phyloP scores from a whole-genome alignment of 2,797 vertebrate genomes.

The Meda fulgida region DNA sequence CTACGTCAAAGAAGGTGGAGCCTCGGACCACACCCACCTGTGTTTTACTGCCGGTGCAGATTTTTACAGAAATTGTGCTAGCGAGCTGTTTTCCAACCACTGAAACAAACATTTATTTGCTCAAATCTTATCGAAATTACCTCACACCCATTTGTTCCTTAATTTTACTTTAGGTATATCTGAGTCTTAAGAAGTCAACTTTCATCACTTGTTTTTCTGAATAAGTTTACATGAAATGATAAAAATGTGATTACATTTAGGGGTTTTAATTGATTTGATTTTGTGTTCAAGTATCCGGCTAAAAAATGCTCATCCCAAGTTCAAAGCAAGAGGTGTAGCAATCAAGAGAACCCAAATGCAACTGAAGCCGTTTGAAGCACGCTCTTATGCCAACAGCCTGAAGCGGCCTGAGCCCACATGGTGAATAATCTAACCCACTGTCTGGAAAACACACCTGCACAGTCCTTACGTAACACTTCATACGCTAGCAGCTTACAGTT shows the following conservation, averaged over 20 bases:
- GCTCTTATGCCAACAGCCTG: background rate
- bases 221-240: background rate
- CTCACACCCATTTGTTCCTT: no score
- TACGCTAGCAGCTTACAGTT: background rate
- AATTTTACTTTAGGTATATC: background rate
- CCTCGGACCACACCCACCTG: background rate
- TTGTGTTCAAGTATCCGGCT: background rate
- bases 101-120: background rate
- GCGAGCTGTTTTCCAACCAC: background rate
- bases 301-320: background rate
- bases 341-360: background rate
- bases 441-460: conserved; percentile 2
- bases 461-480: background rate
- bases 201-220: background rate
- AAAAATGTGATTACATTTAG: background rate
- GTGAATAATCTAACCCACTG: conserved; percentile 10
- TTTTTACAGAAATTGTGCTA: background rate
- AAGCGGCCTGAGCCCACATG: background rate
- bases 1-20: no score
- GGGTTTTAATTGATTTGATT: background rate
- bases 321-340: background rate
- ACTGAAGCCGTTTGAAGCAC: conserved; percentile 1
- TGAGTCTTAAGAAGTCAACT: background rate
- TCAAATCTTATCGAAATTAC: no score
- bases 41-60: background rate